phyloP scores from a whole-genome alignment of 1,140 invertebrate species.

The Pseudomyrmex cubaensis region DNA sequence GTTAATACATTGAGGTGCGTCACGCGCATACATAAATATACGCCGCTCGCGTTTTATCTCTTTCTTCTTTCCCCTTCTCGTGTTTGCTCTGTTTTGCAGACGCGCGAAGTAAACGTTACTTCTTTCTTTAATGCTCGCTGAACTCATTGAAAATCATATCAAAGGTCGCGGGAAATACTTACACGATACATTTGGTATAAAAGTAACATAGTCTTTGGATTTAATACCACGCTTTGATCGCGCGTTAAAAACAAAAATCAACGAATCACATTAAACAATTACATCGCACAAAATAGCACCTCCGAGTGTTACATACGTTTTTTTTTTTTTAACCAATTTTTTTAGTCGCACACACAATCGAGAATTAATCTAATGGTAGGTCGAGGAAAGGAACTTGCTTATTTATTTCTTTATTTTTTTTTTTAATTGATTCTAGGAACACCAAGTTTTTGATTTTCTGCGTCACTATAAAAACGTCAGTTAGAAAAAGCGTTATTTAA shows the following conservation, averaged over 20 bases:
- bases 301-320: background rate
- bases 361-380: constrained; percentile 33
- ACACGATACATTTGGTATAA: constrained; percentile 42
- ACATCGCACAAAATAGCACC: constrained; percentile 39
- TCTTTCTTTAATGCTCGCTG: background rate
- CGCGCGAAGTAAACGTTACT: background rate
- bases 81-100: background rate
- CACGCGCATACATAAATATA: constrained; percentile 42
- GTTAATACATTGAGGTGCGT: constrained; percentile 47
- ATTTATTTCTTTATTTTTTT: too few species aligned
- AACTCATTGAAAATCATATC: constrained; percentile 44
- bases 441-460: constrained; percentile 37
- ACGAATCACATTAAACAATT: constrained; percentile 30
- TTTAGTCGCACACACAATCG: constrained; percentile 21
- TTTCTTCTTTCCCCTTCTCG: background rate
- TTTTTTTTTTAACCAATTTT: constrained; percentile 29
- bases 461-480: background rate
- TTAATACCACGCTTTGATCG: constrained; percentile 10
- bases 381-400: constrained; percentile 42
- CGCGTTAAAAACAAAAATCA: constrained; percentile 15
- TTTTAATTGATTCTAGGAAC: background rate
- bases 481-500: background rate
- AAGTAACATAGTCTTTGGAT: constrained; percentile 57
- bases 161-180: constrained; percentile 31
- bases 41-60: background rate